Evolutionary conservation across 2,797 vertebrate species (phyloP).

Genomic region (Falco naumanni): DNA sequence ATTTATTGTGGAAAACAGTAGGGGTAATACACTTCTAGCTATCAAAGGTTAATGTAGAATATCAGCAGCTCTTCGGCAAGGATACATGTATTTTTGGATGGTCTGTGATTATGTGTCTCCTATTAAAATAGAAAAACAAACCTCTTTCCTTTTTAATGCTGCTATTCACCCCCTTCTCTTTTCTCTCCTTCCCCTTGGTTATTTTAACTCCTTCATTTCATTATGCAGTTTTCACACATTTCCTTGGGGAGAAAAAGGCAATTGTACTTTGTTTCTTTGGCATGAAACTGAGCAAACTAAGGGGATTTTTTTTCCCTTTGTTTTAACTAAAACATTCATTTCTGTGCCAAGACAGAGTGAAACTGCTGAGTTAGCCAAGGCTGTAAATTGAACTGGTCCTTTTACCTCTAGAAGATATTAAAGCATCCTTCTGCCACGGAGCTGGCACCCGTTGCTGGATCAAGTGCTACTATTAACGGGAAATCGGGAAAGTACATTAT

Average conservation of each 20-base stretch:
- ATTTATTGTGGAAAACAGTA: constrained; percentile 52
- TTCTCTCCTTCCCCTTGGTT: not conserved
- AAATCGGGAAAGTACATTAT: constrained; percentile 71
- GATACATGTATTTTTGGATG: not conserved
- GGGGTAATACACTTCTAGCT: not conserved
- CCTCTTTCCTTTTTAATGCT: not conserved
- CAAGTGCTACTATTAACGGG: constrained; percentile 73
- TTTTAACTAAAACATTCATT: constrained; percentile 52
- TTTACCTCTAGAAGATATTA: constrained; percentile 73
- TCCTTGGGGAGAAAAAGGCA: not conserved
- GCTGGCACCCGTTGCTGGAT: constrained; percentile 67
- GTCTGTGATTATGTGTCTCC: not conserved
- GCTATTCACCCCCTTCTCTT: not conserved
- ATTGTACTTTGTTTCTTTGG: constrained; percentile 20
- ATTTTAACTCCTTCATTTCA: constrained; percentile 35
- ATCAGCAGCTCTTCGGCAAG: constrained; percentile 44
- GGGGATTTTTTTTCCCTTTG: not conserved
- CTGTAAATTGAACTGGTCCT: constrained; percentile 63
- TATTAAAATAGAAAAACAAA: not conserved
- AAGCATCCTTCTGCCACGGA: constrained; percentile 69
- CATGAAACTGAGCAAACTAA: not conserved
- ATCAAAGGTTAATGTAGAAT: constrained; percentile 29
- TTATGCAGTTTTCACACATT: not conserved
- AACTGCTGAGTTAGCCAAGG: constrained; percentile 68
- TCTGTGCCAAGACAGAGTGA: constrained; percentile 42